Evolutionary conservation across 2,113 vertebrate genomes (phyloP).

Genomic region (Polypterus senegalus): DNA sequence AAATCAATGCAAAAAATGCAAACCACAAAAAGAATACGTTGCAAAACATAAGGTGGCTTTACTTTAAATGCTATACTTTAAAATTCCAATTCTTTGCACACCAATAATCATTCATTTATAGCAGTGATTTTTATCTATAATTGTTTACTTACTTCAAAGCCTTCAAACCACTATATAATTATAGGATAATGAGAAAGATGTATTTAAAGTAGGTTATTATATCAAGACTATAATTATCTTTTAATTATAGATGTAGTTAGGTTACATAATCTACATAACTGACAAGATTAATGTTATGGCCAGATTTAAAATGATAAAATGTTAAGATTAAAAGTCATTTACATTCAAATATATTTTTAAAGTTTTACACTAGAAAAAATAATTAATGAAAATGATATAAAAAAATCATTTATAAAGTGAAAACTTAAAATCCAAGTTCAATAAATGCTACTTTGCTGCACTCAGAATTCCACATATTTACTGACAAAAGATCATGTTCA

Average conservation of each 20-base stretch:
- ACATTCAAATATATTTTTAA: too few species aligned
- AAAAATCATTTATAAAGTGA: too few species aligned
- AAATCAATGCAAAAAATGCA: too few species aligned
- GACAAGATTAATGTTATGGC: not conserved
- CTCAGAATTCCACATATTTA: too few species aligned
- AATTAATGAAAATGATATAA: too few species aligned
- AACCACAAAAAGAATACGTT: too few species aligned
- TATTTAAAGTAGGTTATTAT: not conserved
- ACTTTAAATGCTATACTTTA: too few species aligned
- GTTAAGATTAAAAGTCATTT: not conserved
- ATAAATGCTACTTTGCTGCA: too few species aligned
- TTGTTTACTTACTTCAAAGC: not conserved
- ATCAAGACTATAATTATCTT: not conserved
- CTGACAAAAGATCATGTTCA: too few species aligned
- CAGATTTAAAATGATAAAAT: slow-evolving; percentile 2
- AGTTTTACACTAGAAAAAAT: too few species aligned
- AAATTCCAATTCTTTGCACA: not conserved
- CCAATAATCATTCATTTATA: not conserved
- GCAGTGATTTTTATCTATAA: not conserved
- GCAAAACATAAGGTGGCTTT: too few species aligned
- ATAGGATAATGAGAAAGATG: not conserved
- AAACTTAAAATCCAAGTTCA: too few species aligned
- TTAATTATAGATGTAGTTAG: not conserved
- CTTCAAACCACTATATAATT: not conserved
- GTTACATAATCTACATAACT: not conserved